A percentile compares a stretch with the other conserved stretches of the same genome.
phyloP scores from a whole-genome alignment of 92 coral and sea anemone species.

The Nematostella vectensis region DNA sequence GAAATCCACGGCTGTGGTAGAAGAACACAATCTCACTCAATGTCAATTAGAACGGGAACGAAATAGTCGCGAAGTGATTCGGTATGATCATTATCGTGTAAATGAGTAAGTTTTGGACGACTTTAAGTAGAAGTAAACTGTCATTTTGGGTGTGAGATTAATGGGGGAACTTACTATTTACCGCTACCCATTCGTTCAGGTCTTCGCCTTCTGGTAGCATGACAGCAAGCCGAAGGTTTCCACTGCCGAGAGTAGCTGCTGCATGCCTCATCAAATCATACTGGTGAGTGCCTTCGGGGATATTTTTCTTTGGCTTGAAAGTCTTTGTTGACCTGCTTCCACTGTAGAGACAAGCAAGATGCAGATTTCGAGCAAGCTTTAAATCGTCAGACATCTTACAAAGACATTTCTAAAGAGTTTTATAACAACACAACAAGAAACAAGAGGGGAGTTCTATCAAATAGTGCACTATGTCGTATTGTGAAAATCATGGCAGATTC shows the following conservation, averaged over 20 bases:
- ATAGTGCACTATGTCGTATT: neutral
- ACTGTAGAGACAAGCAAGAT: conserved; percentile 33
- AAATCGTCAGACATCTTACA: too few species aligned
- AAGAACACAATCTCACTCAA: too few species aligned
- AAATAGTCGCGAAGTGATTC: too few species aligned
- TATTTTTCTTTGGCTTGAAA: conserved; percentile 95
- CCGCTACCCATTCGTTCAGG: conserved; percentile 99
- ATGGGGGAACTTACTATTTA: conserved; percentile 80
- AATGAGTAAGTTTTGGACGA: too few species aligned
- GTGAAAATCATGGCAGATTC: neutral
- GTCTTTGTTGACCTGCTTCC: conserved; percentile 98
- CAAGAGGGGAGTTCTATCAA: neutral
- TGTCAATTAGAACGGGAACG: too few species aligned
- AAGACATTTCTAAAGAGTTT: too few species aligned
- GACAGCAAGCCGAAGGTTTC: conserved; percentile 88
- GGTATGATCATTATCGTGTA: too few species aligned
- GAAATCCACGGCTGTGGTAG: conserved; percentile 89
- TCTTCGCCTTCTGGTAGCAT: conserved; percentile 98
- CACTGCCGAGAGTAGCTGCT: conserved; percentile 99
- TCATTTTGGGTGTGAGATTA: too few species aligned
- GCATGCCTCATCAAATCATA: conserved; percentile 98
- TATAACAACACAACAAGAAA: neutral
- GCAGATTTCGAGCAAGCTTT: conserved; percentile 1
- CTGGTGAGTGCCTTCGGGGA: conserved; percentile 99
- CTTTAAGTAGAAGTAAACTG: too few species aligned